Base-by-base conservation (phyloP, 2,113 vertebrate species). In the Plecturocebus donacophilus region DNA sequence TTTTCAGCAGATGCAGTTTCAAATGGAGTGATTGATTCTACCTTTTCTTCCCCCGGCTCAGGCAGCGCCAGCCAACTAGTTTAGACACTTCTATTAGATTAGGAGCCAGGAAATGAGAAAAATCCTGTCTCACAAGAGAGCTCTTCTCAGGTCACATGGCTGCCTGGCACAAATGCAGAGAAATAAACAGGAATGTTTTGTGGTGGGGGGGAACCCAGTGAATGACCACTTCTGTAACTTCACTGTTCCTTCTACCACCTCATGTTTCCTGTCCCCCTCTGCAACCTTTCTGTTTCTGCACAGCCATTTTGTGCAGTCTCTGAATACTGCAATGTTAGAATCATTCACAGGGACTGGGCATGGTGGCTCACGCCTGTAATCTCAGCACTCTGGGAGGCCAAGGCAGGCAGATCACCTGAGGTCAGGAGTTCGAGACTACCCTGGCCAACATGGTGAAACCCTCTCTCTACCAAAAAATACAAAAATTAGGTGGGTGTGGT, bases 81-180 rank as follows among this genome's bases (percentile, higher is more conserved):
- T 97, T 87, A 97, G 97, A 97, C 96, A 91, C 95, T 96, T 97
- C 92, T 97, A 98, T 98, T 98, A 98, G 94, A 96, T 98, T 97
- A 97, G 76, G 58, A 96, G 77, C 68, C 88, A 96, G 98, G 97
- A 98, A 97, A 98, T 97, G 77, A 98, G 96, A 97, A 97, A 90
- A 97, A 87, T 40, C 81, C 91, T 97, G 94, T 90, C 54, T 94
- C 90, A n/a, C 77, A n/a, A 88, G 95, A 88, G 97, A 96, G 73
- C 42, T 73, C 52, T 77, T 84, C 35, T 54, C 35, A 40, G 75
- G 94, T 68, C 97, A 94, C 76, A 54, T 23, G 94, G 32, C 21
- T 42, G 82, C 93, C 89, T 97, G 77, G 75, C 80, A 71, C 84
- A 61, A 76, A 87, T 0, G 17, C 35, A 73, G 80, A 81, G 80